A percentile compares a stretch with the other conserved stretches of the same genome.
phyloP scores from a whole-genome alignment of 2,888 invertebrate species.

The Mythimna loreyi region DNA sequence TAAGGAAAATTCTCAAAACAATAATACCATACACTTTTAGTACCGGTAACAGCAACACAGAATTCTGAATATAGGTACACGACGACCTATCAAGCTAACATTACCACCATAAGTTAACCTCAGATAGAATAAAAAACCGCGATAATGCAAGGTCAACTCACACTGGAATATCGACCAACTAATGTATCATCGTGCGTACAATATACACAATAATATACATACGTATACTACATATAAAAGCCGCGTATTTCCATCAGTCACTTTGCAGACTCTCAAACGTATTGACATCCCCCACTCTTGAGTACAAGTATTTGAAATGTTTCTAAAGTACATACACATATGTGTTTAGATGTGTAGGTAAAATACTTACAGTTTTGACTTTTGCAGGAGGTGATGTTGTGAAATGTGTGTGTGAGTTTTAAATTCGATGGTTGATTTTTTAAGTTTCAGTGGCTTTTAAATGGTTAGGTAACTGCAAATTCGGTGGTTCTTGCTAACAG shows the following conservation, averaged over 20 bases:
- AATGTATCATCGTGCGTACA: background rate
- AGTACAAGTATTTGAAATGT: constrained; percentile 50
- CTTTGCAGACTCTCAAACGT: constrained; percentile 31
- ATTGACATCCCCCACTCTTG: constrained; percentile 46
- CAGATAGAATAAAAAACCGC: background rate
- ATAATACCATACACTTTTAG: constrained; percentile 18
- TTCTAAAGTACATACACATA: constrained; percentile 30
- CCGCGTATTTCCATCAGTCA: constrained; percentile 44
- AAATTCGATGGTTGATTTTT: background rate
- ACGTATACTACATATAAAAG: constrained; percentile 12
- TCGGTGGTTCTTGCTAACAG: background rate
- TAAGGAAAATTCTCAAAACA: constrained; percentile 12
- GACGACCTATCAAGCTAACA: background rate
- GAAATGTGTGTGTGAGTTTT: no score
- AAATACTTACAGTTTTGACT: constrained; percentile 2
- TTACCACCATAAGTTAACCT: background rate
- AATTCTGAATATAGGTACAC: background rate
- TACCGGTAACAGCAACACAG: constrained; percentile 13
- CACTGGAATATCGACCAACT: background rate
- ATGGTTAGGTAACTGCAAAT: background rate
- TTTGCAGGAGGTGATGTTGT: background rate
- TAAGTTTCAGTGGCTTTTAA: background rate
- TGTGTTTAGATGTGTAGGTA: background rate
- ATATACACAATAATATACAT: constrained; percentile 2
- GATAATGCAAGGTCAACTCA: background rate